Conservation (phyloP, 2,888 invertebrate species). For the Osmoderma eremita region DNA sequence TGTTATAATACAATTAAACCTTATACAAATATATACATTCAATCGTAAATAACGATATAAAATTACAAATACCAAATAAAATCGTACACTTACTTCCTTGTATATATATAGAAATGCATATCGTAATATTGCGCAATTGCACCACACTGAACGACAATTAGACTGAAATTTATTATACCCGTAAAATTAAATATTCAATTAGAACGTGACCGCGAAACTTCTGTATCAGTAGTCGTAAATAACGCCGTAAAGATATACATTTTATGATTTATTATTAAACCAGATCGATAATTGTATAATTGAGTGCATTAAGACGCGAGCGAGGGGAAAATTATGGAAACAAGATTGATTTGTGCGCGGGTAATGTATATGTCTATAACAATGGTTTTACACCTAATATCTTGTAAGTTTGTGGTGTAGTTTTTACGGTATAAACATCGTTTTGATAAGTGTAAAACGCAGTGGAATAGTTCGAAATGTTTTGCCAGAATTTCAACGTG, state of each 20-base stretch:
- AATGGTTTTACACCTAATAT: no score
- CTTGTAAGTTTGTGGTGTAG: no score
- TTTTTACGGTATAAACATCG: no score
- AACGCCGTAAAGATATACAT: slow-evolving; percentile 10
- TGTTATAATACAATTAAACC: not conserved
- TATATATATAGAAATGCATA: slow-evolving; percentile 9
- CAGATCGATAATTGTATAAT: slow-evolving; percentile 16
- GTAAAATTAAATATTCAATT: slow-evolving; percentile 34
- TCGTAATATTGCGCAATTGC: no score
- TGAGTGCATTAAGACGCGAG: not conserved
- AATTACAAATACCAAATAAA: slow-evolving; percentile 23
- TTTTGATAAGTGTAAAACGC: no score
- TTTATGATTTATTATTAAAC: slow-evolving; percentile 36
- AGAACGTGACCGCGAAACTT: slow-evolving; percentile 21
- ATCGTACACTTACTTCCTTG: slow-evolving; percentile 20
- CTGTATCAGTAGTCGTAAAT: slow-evolving; percentile 21
- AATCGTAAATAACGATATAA: slow-evolving; percentile 24
- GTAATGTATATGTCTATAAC: not conserved
- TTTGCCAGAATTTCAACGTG: no score
- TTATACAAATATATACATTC: slow-evolving; percentile 11
- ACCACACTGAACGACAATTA: slow-evolving; percentile 26
- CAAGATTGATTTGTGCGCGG: slow-evolving; percentile 18
- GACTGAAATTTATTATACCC: slow-evolving; percentile 11
- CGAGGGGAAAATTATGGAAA: not conserved
- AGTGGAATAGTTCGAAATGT: no score